A percentile compares a stretch with the other conserved stretches of the same genome.
phyloP scores from a whole-genome alignment of 2,797 vertebrate species.

The Triplophysa bombifrons region DNA sequence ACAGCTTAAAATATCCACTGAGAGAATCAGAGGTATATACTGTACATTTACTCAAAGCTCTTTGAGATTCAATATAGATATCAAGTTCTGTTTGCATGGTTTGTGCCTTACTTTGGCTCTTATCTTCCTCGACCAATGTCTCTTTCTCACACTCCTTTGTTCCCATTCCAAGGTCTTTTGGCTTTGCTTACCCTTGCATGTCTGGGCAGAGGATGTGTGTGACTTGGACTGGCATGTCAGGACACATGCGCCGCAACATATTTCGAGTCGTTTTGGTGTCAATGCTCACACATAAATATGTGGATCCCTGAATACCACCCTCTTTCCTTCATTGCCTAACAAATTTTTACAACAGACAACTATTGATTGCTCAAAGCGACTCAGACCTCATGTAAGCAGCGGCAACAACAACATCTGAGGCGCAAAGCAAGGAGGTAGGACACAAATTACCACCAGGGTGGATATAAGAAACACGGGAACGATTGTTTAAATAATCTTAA shows the following conservation, averaged over 20 bases:
- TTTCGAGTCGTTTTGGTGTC: constrained; percentile 19
- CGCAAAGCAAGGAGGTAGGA: constrained; percentile 24
- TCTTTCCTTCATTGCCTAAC: constrained; percentile 1
- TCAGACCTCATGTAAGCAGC: background rate
- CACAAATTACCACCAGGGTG: background rate
- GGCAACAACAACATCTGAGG: constrained; percentile 4
- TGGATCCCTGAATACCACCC: background rate
- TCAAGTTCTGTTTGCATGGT: background rate
- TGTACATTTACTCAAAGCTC: background rate
- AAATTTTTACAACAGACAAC: background rate
- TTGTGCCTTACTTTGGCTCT: background rate
- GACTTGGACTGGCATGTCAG: constrained; percentile 50
- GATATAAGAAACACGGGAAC: background rate
- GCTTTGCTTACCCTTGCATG: constrained; percentile 50
- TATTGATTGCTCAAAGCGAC: background rate
- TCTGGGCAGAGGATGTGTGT: constrained; percentile 50
- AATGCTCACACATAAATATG: constrained; percentile 17
- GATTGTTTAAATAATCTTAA: background rate
- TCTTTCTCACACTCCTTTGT: constrained; percentile 20
- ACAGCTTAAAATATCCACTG: constrained; percentile 45
- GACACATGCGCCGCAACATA: constrained; percentile 43
- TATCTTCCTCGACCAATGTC: constrained; percentile 5
- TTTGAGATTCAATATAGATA: background rate
- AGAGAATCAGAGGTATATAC: constrained; percentile 1
- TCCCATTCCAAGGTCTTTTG: constrained; percentile 47